Conservation (phyloP, 2,113 vertebrate genomes). For the Deroptyus accipitrinus region DNA sequence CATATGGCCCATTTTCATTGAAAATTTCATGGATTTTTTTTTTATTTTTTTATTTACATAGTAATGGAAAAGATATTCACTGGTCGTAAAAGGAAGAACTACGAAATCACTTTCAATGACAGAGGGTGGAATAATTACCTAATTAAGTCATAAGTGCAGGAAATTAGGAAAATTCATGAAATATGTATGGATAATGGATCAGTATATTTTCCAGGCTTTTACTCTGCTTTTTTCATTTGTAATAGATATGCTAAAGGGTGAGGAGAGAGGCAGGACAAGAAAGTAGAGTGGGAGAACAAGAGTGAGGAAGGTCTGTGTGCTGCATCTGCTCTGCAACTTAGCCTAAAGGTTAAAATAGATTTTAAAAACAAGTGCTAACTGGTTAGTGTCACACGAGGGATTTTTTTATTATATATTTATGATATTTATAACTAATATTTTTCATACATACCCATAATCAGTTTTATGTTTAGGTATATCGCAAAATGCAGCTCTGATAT, state of each 20-base stretch:
- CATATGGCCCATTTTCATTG: neutral
- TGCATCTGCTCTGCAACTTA: neutral
- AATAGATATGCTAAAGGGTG: neutral
- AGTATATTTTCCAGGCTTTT: conserved; percentile 24
- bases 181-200: conserved; percentile 16
- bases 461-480: neutral
- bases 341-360: neutral
- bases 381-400: neutral
- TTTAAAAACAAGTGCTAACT: neutral
- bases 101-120: neutral
- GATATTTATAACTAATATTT: neutral
- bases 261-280: neutral
- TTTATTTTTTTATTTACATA: neutral
- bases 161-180: conserved; percentile 46
- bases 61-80: neutral
- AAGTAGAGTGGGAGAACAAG: neutral
- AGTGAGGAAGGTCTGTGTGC: neutral
- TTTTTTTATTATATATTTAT: neutral
- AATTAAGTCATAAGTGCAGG: conserved; percentile 32
- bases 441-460: neutral
- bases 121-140: conserved; percentile 37
- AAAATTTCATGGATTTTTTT: neutral
- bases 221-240: conserved; percentile 9
- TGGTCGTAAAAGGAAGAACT: neutral
- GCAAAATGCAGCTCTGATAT: neutral